Evolutionary conservation across 2,797 vertebrate species (phyloP).

Genomic region (Lagocephalus sceleratus): DNA sequence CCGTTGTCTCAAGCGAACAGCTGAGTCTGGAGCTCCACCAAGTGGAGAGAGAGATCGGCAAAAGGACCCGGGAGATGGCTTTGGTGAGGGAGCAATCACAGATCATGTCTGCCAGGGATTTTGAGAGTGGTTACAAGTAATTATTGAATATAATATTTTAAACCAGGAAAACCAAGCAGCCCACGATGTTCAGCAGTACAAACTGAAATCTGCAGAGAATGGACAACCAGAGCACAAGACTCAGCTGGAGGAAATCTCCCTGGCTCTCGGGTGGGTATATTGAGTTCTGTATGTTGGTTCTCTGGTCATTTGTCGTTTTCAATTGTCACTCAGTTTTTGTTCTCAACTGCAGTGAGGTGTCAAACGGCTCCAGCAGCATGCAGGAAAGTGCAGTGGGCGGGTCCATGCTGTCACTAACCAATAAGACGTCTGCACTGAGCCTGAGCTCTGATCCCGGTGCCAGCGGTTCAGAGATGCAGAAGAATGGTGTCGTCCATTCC

Average conservation of each 20-base stretch:
- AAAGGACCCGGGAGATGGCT: constrained; percentile 92
- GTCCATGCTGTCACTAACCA: constrained; percentile 85
- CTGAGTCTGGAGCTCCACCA: constrained; percentile 95
- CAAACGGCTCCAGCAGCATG: constrained; percentile 86
- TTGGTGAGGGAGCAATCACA: constrained; percentile 77
- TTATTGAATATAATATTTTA: constrained; percentile 7
- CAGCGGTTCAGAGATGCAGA: constrained; percentile 84
- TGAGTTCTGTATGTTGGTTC: neutral
- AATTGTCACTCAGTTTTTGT: constrained; percentile 4
- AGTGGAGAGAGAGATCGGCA: constrained; percentile 96
- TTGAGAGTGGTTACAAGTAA: neutral
- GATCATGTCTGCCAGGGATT: too few species aligned
- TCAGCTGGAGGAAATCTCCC: constrained; percentile 86
- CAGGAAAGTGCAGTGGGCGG: constrained; percentile 79
- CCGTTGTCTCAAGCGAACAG: constrained; percentile 90
- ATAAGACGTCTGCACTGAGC: constrained; percentile 85
- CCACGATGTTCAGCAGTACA: constrained; percentile 91
- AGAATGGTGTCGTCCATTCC: constrained; percentile 84
- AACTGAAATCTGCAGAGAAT: constrained; percentile 89
- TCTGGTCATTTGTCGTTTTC: neutral
- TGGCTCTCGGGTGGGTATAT: constrained; percentile 84
- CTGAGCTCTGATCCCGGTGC: constrained; percentile 84
- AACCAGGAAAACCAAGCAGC: constrained; percentile 88
- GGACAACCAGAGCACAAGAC: constrained; percentile 90
- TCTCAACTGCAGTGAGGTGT: constrained; percentile 80